phyloP scores from a whole-genome alignment of 2,888 invertebrate species.

The Stenodera caucasica region DNA sequence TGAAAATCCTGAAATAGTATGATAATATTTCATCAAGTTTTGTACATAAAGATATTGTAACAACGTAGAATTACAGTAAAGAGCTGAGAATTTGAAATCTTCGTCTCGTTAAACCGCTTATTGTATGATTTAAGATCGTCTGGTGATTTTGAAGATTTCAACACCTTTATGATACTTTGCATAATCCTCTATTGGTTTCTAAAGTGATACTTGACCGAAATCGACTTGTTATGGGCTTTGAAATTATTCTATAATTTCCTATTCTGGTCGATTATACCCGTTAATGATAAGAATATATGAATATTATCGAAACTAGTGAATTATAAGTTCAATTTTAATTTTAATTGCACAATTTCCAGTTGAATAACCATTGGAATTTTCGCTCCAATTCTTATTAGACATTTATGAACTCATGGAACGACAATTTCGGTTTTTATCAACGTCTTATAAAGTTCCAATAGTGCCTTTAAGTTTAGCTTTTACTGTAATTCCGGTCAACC shows the following conservation, averaged over 20 bases:
- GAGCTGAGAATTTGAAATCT: conserved; percentile 18
- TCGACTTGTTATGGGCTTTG: not conserved
- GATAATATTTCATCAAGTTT: conserved; percentile 3
- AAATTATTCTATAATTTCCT: not conserved
- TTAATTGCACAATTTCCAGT: not conserved
- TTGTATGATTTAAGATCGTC: conserved; percentile 24
- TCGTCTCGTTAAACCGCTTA: conserved; percentile 23
- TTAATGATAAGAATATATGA: not conserved
- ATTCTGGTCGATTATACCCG: not conserved
- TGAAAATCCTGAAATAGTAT: not conserved
- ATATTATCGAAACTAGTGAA: not conserved
- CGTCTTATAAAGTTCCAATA: no score
- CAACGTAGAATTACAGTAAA: not conserved
- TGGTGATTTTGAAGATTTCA: conserved; percentile 13
- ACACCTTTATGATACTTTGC: conserved; percentile 23
- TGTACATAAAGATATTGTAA: not conserved
- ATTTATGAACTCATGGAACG: not conserved
- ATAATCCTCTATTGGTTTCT: conserved; percentile 17
- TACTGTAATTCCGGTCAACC: not conserved
- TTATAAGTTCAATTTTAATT: not conserved
- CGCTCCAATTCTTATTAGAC: not conserved
- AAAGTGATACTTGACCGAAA: conserved; percentile 4
- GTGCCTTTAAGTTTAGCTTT: not conserved
- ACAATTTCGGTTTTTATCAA: not conserved
- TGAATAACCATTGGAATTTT: not conserved